These are phyloP conservation scores for Gnatocerus cornutus DNA, from an alignment of 2,888 invertebrate species.

Conservation along the genomic window DNA sequence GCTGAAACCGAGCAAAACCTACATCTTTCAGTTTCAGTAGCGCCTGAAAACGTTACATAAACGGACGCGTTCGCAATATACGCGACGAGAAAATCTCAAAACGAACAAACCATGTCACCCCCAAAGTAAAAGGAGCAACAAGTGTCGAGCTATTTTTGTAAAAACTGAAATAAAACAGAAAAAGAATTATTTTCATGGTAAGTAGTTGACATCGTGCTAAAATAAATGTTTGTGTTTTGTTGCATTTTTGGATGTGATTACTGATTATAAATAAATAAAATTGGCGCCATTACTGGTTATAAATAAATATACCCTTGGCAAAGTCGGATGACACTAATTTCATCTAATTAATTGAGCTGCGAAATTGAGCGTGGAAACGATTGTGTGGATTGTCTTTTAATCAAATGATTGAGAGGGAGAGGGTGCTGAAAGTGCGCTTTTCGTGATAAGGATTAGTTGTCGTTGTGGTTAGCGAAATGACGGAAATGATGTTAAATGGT, in stretches of 20 bases:
- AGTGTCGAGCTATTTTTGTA: slow-evolving; percentile 12
- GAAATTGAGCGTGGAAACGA: slow-evolving; percentile 4
- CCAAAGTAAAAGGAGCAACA: slow-evolving; percentile 12
- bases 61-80: slow-evolving; percentile 26
- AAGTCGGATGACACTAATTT: slow-evolving; percentile 16
- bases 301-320: slow-evolving; percentile 38
- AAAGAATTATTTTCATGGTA: slow-evolving; percentile 15
- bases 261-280: slow-evolving; percentile 18
- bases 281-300: slow-evolving; percentile 21
- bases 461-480: no score
- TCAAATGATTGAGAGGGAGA: neutral
- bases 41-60: slow-evolving; percentile 36
- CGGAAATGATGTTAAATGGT: no score
- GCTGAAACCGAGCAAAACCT: slow-evolving; percentile 27
- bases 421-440: neutral
- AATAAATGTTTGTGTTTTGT: neutral
- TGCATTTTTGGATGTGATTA: slow-evolving; percentile 9
- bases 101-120: slow-evolving; percentile 11
- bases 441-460: no score
- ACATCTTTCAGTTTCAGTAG: slow-evolving; percentile 39
- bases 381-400: slow-evolving; percentile 24
- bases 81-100: slow-evolving; percentile 9
- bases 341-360: slow-evolving; percentile 11
- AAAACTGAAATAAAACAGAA: neutral
- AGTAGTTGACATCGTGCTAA: slow-evolving; percentile 7